phyloP scores from a whole-genome alignment of 2,797 vertebrate species.

The Gadopsis bispinosus region DNA sequence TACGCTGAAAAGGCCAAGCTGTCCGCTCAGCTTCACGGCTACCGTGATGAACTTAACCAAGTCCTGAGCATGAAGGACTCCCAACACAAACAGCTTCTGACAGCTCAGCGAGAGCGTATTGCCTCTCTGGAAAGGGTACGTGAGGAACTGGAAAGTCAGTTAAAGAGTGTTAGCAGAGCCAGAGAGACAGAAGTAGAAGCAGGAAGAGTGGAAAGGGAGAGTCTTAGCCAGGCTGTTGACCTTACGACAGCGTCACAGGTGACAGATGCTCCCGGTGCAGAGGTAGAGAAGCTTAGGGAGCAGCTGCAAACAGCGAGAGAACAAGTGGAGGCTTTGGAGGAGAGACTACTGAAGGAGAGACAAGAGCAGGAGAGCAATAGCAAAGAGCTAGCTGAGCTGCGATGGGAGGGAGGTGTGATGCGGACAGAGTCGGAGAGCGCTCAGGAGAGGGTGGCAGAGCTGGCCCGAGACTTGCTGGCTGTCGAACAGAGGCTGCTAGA shows the following conservation, averaged over 20 bases:
- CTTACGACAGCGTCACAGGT: conserved; percentile 40
- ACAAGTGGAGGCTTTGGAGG: conserved; percentile 81
- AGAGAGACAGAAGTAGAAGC: conserved; percentile 65
- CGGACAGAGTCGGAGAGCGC: conserved; percentile 95
- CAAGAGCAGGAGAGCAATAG: conserved; percentile 79
- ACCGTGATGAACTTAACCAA: conserved; percentile 93
- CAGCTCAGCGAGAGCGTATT: conserved; percentile 87
- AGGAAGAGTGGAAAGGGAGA: conserved; percentile 78
- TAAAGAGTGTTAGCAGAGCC: conserved; percentile 76
- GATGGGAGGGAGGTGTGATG: conserved; percentile 94
- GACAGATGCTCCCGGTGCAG: conserved; percentile 79
- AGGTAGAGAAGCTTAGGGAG: conserved; percentile 86
- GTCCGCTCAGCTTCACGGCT: conserved; percentile 90
- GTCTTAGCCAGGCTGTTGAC: conserved; percentile 80
- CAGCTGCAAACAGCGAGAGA: conserved; percentile 81
- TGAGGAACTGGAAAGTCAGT: conserved; percentile 74
- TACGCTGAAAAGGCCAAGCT: conserved; percentile 95
- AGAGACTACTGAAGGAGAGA: conserved; percentile 78
- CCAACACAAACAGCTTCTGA: conserved; percentile 93
- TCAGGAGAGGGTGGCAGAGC: conserved; percentile 95
- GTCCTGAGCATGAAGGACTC: conserved; percentile 95
- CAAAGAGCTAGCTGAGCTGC: conserved; percentile 90
- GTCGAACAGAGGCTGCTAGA: conserved; percentile 91
- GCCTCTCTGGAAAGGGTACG: conserved; percentile 86
- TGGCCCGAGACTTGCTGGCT: conserved; percentile 92